Evolutionary conservation across 2,797 vertebrate species (phyloP), one percentile per base, ranked within the genome.

Genomic region (Ctenosaura bakeri): DNA sequence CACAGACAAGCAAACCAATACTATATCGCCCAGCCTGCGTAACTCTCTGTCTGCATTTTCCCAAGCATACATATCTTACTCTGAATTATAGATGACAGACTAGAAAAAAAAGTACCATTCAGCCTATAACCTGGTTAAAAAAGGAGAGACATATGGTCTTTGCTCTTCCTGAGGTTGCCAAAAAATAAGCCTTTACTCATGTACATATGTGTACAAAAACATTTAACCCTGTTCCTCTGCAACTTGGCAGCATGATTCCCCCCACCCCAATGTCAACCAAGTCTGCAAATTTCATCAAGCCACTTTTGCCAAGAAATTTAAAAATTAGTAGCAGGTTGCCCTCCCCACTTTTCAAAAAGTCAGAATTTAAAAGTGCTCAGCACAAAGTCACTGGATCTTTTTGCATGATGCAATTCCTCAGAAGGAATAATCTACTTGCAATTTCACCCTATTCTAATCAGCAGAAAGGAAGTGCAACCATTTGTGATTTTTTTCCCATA

Each of bases 31-130:
- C 62, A 56, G 59, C 4, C 26, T 85, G 24, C 22, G 6, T 92
- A 88, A 77, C 78, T 93, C n/a, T 62, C 73, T 24, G 38, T 59
- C 79, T 59, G 1, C 89, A 32, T n/a, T 90, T 18, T 82, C 78
- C 80, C 0, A 13, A 84, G 80, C 50, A 87, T 0, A 0, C 4
- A 64, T 5, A 80, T 8, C 83, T 20, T 66, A 87, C 1, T 8
- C 8, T 79, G 38, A 90, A 88, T 1, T 87, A 84, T 62, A 71
- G 42, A 7, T 56, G 24, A 77, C 8, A 42, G 18, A 20, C 3
- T 54, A 20, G 38, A 82, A 92, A 83, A 1, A 42, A 14, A 35
- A 32, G 5, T 42, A 46, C 9, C 26, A 38, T 3, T 73, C 64
- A 86, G 32, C 54, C 50, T 18, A n/a, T 16, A 71, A 86, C 77